Evolutionary conservation across 2,888 invertebrate genomes (phyloP), one percentile per base, ranked within the genome.

Genomic region (Chydorus sphaericus): DNA sequence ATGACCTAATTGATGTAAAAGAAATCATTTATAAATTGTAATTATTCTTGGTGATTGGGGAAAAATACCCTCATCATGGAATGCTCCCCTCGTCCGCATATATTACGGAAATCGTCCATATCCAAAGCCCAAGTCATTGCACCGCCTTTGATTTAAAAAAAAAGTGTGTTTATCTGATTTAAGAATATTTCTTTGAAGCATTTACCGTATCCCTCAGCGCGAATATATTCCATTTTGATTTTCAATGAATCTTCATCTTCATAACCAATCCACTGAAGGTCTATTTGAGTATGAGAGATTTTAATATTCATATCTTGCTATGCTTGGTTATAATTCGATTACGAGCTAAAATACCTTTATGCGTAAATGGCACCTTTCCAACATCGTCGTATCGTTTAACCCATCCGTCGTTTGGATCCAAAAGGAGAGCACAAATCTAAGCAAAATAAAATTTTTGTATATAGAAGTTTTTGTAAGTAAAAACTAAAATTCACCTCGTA

Each of bases 91-190:
- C n/a, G 18, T n/a, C 59, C 59, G 28, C 61, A 61, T 51, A 55
- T 30, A 51, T 59, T 89, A 57, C 77, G 77, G 67, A 89, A 91
- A 68, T 91, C 91, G 58, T 91, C 91, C 89, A 90, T 88, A 62
- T 87, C 86, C 49, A 90, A 82, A 23, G 90, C 90, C 91, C 90
- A 91, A 20, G 81, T 83, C 91, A 91, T 91, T 1, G 87, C 89
- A 0, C 91, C 91, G 0, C n/a, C n/a, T n/a, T n/a, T n/a, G n/a
- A n/a, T n/a, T n/a, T n/a, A n/a, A n/a, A n/a, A n/a, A n/a, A n/a
- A n/a, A n/a, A n/a, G n/a, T n/a, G n/a, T n/a, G n/a, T n/a, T n/a
- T n/a, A n/a, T n/a, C n/a, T n/a, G n/a, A n/a, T n/a, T n/a, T n/a
- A n/a, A n/a, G n/a, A n/a, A n/a, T n/a, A n/a, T n/a, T n/a, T n/a